Percentiles rank a stretch among this genome's conserved stretches.
These are phyloP conservation scores for Rutilus rutilus DNA, from an alignment of 2,113 vertebrate genomes.

Conservation along the genomic window DNA sequence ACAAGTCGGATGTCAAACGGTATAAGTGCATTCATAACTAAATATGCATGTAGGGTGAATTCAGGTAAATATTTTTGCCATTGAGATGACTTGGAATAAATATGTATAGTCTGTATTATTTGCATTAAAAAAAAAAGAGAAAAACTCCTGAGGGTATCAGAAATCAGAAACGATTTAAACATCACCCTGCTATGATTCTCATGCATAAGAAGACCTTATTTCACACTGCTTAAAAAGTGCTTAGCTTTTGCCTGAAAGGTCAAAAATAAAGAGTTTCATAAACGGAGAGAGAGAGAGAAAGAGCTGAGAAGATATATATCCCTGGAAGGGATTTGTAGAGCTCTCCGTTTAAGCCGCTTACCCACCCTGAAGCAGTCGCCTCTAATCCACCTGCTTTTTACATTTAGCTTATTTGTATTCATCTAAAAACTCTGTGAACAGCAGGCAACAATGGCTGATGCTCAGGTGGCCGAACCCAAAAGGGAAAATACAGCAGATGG, in stretches of 20 bases:
- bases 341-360: constrained; percentile 47
- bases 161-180: background rate
- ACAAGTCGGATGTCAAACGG: background rate
- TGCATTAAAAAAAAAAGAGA: background rate
- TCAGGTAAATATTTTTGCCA: too few relatives aligned
- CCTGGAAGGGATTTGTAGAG: constrained; percentile 46
- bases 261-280: constrained; percentile 42
- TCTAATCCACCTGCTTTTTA: constrained; percentile 51
- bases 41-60: too few relatives aligned
- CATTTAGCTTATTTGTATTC: constrained; percentile 36
- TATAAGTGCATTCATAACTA: background rate
- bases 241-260: constrained; percentile 14
- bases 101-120: too few relatives aligned
- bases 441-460: constrained; percentile 15
- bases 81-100: too few relatives aligned
- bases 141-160: background rate
- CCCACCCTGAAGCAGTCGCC: constrained; percentile 25
- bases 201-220: constrained; percentile 24
- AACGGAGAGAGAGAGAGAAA: background rate
- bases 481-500: constrained; percentile 23
- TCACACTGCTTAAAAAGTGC: constrained; percentile 5
- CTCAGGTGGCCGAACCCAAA: constrained; percentile 21
- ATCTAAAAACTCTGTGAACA: constrained; percentile 21
- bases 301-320: background rate
- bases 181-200: background rate